Percentiles rank a stretch among this genome's conserved stretches.
Conservation (phyloP, 2,113 vertebrate genomes). For the Lophochroa leadbeateri region DNA sequence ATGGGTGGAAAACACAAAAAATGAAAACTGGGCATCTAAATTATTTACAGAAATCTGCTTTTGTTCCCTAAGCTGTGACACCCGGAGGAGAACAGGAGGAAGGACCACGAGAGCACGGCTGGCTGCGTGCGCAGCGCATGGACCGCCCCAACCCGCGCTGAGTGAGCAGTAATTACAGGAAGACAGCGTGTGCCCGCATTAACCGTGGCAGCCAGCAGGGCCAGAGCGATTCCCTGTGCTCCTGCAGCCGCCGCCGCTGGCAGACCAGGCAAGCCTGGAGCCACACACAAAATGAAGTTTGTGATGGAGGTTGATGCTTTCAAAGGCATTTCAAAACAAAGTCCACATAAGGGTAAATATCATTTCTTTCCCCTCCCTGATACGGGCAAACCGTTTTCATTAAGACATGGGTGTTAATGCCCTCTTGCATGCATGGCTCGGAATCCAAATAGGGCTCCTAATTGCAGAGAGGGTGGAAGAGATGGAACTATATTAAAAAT, state of each 20-base stretch:
- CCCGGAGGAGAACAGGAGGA: not conserved
- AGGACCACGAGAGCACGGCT: not conserved
- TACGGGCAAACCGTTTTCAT: not conserved
- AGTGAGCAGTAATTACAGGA: slow-evolving; percentile 1
- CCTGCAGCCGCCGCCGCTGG: fast-evolving
- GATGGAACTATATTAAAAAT: not conserved
- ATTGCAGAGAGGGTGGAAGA: not conserved
- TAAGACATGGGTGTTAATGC: not conserved
- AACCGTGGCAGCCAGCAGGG: slow-evolving; percentile 14
- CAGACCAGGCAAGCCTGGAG: not conserved
- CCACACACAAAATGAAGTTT: not conserved
- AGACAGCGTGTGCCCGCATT: not conserved
- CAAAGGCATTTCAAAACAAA: not conserved
- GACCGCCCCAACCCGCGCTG: not conserved
- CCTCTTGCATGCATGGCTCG: not conserved
- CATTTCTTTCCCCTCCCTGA: not conserved
- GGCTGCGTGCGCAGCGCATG: not conserved
- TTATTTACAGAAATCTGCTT: not conserved
- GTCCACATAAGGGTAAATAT: not conserved
- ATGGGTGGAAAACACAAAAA: not conserved
- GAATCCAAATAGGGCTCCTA: not conserved
- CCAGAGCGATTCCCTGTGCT: not conserved
- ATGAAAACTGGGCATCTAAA: not conserved
- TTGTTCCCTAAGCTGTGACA: not conserved
- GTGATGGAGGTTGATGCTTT: not conserved